These are phyloP conservation scores for Drosophila algonquin DNA, from an alignment of 2,888 invertebrate species.

Conservation along the genomic window DNA sequence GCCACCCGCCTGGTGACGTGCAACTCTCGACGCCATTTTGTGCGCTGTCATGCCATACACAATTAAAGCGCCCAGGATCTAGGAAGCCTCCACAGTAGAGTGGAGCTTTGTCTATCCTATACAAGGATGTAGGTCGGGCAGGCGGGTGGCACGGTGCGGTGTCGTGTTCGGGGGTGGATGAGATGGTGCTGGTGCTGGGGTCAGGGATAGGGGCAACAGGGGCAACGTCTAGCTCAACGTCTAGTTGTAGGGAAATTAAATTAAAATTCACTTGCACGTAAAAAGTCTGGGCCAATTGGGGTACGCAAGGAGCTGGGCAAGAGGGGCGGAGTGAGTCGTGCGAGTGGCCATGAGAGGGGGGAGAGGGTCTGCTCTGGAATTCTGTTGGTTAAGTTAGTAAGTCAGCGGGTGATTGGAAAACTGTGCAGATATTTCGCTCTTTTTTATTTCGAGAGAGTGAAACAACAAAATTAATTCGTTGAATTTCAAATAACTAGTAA, in stretches of 20 bases:
- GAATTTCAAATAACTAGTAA: conserved; percentile 53
- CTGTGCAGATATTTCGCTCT: conserved; percentile 65
- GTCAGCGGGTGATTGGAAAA: conserved; percentile 73
- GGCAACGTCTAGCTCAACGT: conserved; percentile 70
- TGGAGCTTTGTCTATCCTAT: conserved; percentile 39
- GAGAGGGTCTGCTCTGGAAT: conserved; percentile 11
- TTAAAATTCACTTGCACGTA: conserved; percentile 77
- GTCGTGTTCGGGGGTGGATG: background rate
- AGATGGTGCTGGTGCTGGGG: background rate
- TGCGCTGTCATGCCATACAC: conserved; percentile 79
- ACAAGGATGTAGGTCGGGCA: conserved; percentile 6
- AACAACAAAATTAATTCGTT: conserved; percentile 75
- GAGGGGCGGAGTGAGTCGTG: background rate
- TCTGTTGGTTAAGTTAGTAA: conserved; percentile 57
- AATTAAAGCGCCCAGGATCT: conserved; percentile 74
- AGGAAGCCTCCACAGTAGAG: conserved; percentile 38
- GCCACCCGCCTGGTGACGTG: conserved; percentile 69
- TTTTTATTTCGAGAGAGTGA: conserved; percentile 19
- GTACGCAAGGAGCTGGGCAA: conserved; percentile 10
- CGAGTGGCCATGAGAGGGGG: background rate
- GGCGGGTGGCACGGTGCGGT: background rate
- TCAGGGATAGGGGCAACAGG: background rate
- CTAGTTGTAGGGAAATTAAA: conserved; percentile 77
- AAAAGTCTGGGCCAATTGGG: conserved; percentile 58
- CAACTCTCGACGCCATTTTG: conserved; percentile 77